Conservation (phyloP, 2,797 vertebrate genomes). For the Muscicapa comitata region DNA sequence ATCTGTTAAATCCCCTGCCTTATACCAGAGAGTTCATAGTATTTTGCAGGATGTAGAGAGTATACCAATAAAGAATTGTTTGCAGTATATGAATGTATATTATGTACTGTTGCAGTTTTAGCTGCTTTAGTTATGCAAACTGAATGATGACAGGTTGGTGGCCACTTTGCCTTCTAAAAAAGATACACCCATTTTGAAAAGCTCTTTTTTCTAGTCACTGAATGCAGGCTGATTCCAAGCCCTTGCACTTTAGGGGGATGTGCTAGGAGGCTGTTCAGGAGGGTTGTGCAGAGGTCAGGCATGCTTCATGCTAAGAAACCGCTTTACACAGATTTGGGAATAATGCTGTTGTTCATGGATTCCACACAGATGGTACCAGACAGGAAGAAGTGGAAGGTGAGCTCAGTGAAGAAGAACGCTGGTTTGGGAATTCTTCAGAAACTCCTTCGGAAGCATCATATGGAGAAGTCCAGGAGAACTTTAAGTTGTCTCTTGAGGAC, state of each 20-base stretch:
- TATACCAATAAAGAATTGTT: neutral
- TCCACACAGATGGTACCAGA: constrained; percentile 88
- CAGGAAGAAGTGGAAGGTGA: constrained; percentile 87
- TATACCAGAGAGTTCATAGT: neutral
- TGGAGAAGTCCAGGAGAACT: constrained; percentile 91
- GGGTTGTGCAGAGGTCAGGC: neutral
- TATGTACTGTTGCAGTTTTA: neutral
- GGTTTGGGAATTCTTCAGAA: constrained; percentile 92
- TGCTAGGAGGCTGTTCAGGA: neutral
- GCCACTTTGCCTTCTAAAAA: neutral
- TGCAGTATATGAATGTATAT: neutral
- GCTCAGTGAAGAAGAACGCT: constrained; percentile 91
- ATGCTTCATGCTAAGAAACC: neutral
- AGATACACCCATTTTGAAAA: neutral
- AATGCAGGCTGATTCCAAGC: neutral
- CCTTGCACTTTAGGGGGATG: rapidly evolving
- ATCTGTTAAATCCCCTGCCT: neutral
- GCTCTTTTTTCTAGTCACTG: neutral
- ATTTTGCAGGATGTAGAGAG: neutral
- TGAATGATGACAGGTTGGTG: neutral
- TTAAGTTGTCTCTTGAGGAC: constrained; percentile 80
- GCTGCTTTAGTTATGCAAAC: neutral
- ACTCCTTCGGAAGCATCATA: constrained; percentile 90
- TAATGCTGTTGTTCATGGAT: constrained; percentile 61
- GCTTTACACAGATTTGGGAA: neutral